phyloP scores from a whole-genome alignment of 2,113 vertebrate species.

The Polypterus senegalus region DNA sequence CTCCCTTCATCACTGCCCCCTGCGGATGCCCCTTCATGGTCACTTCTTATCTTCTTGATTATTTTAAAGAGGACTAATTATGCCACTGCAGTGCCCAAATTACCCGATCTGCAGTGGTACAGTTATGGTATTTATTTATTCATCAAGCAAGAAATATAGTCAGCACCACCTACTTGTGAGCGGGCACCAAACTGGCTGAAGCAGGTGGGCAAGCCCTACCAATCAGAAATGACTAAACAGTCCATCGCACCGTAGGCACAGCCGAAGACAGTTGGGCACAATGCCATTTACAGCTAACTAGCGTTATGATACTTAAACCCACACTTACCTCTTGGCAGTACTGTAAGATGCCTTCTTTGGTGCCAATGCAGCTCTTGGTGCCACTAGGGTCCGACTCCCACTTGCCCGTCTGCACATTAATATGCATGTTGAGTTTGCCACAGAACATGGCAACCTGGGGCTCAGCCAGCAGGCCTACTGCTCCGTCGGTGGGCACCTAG shows the following conservation, averaged over 20 bases:
- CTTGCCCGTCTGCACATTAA: constrained; percentile 90
- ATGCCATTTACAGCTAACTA: no score
- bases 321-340: constrained; percentile 87
- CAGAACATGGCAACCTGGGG: constrained; percentile 97
- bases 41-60: no score
- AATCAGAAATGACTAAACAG: not conserved
- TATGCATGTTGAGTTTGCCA: constrained; percentile 91
- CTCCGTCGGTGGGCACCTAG: constrained; percentile 82
- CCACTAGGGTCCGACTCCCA: constrained; percentile 84
- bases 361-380: constrained; percentile 77
- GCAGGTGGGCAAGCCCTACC: not conserved
- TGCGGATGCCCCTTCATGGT: no score
- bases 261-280: no score
- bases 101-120: no score
- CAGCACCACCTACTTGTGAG: not conserved
- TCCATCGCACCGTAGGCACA: not conserved
- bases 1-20: no score
- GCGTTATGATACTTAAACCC: not conserved
- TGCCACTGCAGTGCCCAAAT: no score
- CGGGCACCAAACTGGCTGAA: not conserved
- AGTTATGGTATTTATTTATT: no score
- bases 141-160: no score
- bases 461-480: constrained; percentile 79
- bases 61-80: no score
- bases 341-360: constrained; percentile 90